Evolutionary conservation across 1,140 invertebrate species (phyloP), one percentile per base, ranked within the genome.

Genomic region (Contarinia nasturtii): DNA sequence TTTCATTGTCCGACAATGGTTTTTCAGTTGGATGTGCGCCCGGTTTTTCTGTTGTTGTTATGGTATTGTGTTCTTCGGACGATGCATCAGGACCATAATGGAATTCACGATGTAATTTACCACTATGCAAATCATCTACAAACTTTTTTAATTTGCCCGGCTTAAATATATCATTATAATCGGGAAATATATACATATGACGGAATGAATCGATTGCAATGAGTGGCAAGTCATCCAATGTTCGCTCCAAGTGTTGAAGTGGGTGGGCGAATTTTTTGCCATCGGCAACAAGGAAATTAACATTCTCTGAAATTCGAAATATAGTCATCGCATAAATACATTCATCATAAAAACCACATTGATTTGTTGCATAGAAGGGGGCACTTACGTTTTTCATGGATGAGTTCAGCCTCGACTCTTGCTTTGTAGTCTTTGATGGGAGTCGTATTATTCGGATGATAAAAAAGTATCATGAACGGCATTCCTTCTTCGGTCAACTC

Each of bases 121-220:
- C 96, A 33, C 90, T 93, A 61, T 98, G 91, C 7, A 99, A 69
- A 67, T 99, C 95, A 53, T 80, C 70, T 10, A 99, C 70, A 66
- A 98, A 99, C 58, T 79, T 65, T 59, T 88, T 84, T 2, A 98
- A 65, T 62, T 83, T 81, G 2, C 88, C 89, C 11, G 82, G 82
- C 37, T 72, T 67, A 43, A 79, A 75, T 71, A 89, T 87, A 49
- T 86, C 75, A 44, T 77, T 72, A 49, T 77, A 77, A 51, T 80
- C 73, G 0, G 87, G 79, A 60, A 96, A 98, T 27, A 97, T 67
- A 67, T 98, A 99, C 95, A 99, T 98, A 58, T 99, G 96, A 48
- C 91, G 76, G 68, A 99, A 99, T 57, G 92, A 97, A 65, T 99
- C 96, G 50, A 99, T 98, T 1, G 93, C 95, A 53, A 99, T 87